Evolutionary conservation across 2,888 invertebrate genomes (phyloP), one percentile per base, ranked within the genome.

Genomic region (Cryptus armator): DNA sequence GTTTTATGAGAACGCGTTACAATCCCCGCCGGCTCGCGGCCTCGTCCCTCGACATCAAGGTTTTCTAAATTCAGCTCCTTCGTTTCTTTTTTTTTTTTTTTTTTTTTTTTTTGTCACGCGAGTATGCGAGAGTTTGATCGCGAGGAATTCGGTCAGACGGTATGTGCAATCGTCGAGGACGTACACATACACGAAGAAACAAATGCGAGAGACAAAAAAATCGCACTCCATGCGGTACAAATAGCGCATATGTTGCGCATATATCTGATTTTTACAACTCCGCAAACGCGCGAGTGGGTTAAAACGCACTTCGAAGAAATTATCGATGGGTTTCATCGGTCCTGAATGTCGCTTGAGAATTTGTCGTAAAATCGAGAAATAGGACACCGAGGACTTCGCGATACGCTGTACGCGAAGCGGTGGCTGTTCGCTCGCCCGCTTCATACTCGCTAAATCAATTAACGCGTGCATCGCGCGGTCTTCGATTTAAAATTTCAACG

Each of bases 31-130:
- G 32, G 29, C 51, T 56, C 72, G 16, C 75, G 67, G 70, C 68
- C 62, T 70, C 74, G 81, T 64, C 76, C 29, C 71, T 71, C 78
- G 78, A 76, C 82, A 88, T 86, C 86, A 87, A 88, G 87, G 82
- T 84, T 87, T 88, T 88, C 86, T 86, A 81, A 86, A 87, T 88
- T 85, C 84, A 87, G 67, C 81, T 64, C 83, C 78, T 83, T 81
- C 14, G 9, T 59, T 68, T 46, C 37, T 68, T 56, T 48, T 46
- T n/a, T 43, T 44, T 66, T 37, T 32, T 16, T 44, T 44, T n/a
- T n/a, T n/a, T n/a, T n/a, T n/a, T n/a, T n/a, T 67, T 43, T 67
- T 67, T 19, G 3, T 16, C 46, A 44, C 24, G 44, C 10, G 46
- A 67, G 14, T 24, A 9, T 46, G 56, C 19, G 10, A 3, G 24